Evolutionary conservation across 2,113 vertebrate genomes (phyloP), one percentile per base, ranked within the genome.

Genomic region (Chaenocephalus aceratus): DNA sequence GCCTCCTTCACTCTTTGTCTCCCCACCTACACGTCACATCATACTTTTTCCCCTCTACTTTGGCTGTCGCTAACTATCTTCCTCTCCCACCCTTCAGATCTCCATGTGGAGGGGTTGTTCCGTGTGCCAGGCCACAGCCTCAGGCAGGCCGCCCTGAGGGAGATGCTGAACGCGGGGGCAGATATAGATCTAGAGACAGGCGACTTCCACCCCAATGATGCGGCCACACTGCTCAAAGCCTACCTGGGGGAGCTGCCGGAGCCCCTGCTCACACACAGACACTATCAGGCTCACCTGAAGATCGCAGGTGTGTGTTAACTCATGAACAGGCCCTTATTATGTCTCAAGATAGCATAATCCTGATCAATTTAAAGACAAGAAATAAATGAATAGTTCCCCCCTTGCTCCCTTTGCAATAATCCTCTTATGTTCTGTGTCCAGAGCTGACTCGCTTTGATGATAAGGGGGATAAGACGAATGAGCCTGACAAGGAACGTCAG

Each of bases 41-140:
- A 1, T 41, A 21, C 15, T 53, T 44, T 41, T 54, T 9, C 18
- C 14, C 11, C 34, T 34, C 44, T 2, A 41, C 41, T 60, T 36
- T 63, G 72, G 5, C 53, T 80, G 57, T 70, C 52, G 77, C 10
- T 70, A 73, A 71, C 57, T 21, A 62, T 84, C 44, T 80, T 51
- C 60, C 26, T 72, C 30, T 68, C 72, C 15, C 41, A 57, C 11
- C 34, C 4, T 5, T 49, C 86, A 99, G 98, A 98, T 89, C 95
- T 99, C 64, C 96, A 97, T 82, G 96, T 97, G 49, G 97, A 99
- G 91, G 98, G 98, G 23, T 94, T 99, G 89, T 99, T 99, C 88
- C 96, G 98, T 70, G 96, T 99, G 61, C 97, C 98, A n/a, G 98
- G 98, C 80, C 97, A 99, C 93, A 99, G 97, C 86, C 92, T 98